Conservation (phyloP, 2,113 vertebrate species). For the Morone chrysops region DNA sequence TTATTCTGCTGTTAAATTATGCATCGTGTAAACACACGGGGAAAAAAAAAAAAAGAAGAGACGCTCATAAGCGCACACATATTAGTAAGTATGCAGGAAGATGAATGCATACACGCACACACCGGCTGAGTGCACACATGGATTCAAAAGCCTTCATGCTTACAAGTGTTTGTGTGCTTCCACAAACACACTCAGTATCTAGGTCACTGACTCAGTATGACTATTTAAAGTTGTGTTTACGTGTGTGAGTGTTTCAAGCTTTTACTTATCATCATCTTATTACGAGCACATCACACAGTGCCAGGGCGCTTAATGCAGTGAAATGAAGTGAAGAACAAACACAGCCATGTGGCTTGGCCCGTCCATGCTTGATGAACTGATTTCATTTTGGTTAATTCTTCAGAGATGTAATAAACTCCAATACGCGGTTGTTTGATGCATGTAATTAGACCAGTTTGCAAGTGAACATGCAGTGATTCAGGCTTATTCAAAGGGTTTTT, state of each 20-base stretch:
- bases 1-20: constrained; percentile 64
- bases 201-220: constrained; percentile 58
- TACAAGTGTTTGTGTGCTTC: neutral
- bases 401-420: neutral
- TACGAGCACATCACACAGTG: constrained; percentile 25
- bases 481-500: neutral
- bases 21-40: constrained; percentile 43
- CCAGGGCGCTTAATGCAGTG: constrained; percentile 5
- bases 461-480: neutral
- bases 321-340: constrained; percentile 18
- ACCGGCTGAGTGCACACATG: constrained; percentile 4
- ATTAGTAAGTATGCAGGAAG: constrained; percentile 22
- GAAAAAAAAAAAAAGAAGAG: neutral
- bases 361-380: neutral
- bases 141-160: neutral
- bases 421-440: neutral
- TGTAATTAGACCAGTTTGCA: constrained; percentile 2
- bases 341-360: neutral
- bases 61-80: neutral
- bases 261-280: constrained; percentile 29
- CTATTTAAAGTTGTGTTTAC: constrained; percentile 60
- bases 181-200: constrained; percentile 42
- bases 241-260: constrained; percentile 38
- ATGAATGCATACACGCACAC: neutral
- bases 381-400: constrained; percentile 3